These are phyloP conservation scores for Chiridota heheva DNA, from an alignment of 35 echinoderm and acorn worm species.

Conservation along the genomic window DNA sequence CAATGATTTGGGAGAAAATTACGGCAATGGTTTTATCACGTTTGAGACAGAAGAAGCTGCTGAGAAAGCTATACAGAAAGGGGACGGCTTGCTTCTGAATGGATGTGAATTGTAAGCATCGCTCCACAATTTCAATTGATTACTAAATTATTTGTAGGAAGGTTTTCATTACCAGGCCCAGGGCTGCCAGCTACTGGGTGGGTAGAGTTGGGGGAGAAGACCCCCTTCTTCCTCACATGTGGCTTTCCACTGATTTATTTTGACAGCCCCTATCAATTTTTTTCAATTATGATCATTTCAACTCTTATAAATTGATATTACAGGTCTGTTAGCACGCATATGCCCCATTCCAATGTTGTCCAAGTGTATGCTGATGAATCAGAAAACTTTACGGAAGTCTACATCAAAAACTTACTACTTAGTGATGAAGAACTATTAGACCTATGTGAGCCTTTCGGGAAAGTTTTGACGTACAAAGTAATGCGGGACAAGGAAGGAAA, in stretches of 20 bases:
- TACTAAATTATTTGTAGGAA: neutral
- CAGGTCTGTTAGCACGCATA: neutral
- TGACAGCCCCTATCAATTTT: too few species aligned
- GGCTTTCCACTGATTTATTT: too few species aligned
- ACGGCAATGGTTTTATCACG: conserved; percentile 4
- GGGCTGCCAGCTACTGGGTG: neutral
- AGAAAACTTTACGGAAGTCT: conserved; percentile 7
- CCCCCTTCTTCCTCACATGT: neutral
- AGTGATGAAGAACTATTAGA: neutral
- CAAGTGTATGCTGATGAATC: neutral
- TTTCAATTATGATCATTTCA: neutral
- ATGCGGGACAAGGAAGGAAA: neutral
- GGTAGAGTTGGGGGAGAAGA: neutral
- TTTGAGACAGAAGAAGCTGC: conserved; percentile 28
- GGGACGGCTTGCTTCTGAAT: conserved; percentile 7
- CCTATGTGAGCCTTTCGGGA: neutral
- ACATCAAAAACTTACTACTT: conserved; percentile 1
- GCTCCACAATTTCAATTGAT: neutral
- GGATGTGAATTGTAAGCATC: conserved; percentile 19
- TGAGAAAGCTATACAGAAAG: conserved; percentile 4
- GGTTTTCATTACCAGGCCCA: neutral
- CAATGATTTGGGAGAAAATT: neutral
- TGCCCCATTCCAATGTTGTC: neutral
- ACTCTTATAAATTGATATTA: neutral
- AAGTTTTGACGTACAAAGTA: conserved; percentile 1